These are phyloP conservation scores for Gulo gulo DNA, from an alignment of 2,113 vertebrate species.

Conservation along the genomic window DNA sequence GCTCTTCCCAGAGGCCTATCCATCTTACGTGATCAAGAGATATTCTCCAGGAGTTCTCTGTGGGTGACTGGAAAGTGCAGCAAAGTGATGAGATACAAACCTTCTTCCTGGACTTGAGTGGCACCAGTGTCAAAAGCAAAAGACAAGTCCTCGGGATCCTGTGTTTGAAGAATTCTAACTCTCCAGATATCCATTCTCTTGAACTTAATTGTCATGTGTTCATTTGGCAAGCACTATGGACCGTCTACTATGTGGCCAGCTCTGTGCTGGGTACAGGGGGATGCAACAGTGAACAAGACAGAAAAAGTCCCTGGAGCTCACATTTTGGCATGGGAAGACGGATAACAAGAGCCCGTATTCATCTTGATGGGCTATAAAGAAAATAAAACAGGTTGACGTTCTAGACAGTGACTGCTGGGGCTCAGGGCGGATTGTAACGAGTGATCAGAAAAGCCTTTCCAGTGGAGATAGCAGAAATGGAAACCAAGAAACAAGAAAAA, in stretches of 20 bases:
- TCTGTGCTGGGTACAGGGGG: neutral
- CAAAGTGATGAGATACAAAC: slow-evolving; percentile 46
- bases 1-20: slow-evolving; percentile 61
- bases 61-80: neutral
- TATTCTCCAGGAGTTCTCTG: slow-evolving; percentile 54
- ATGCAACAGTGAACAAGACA: neutral
- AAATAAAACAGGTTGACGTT: neutral
- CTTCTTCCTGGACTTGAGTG: slow-evolving; percentile 66
- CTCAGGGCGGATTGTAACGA: neutral
- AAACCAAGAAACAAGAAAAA: neutral
- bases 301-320: neutral
- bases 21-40: slow-evolving; percentile 73
- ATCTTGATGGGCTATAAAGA: neutral
- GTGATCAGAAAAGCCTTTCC: neutral
- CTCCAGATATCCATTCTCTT: neutral
- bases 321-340: neutral
- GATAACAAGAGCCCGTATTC: neutral
- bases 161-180: slow-evolving; percentile 8
- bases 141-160: slow-evolving; percentile 37
- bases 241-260: neutral
- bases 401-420: neutral
- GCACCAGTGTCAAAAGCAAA: slow-evolving; percentile 68
- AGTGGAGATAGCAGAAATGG: neutral
- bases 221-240: neutral
- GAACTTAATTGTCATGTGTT: slow-evolving; percentile 23